These are phyloP conservation scores for Artemia sinica DNA, from an alignment of 2,888 invertebrate species.

Conservation along the genomic window DNA sequence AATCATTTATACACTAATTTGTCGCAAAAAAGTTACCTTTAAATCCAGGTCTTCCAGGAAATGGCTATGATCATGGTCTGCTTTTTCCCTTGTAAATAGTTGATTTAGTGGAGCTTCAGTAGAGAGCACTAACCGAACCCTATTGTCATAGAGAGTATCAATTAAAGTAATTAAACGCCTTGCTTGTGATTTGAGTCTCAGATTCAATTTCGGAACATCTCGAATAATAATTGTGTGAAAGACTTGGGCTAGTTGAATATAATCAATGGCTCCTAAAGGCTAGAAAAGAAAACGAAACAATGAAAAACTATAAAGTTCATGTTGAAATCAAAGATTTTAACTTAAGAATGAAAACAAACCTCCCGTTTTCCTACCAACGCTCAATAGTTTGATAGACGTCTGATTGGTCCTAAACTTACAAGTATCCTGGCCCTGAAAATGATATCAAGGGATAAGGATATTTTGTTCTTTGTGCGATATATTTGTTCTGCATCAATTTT, in stretches of 20 bases:
- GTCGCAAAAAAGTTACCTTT: slow-evolving; percentile 38
- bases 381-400: no score
- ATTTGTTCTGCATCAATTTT: no score
- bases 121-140: slow-evolving; percentile 58
- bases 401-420: no score
- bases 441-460: no score
- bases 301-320: slow-evolving; percentile 22
- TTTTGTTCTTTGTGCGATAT: no score
- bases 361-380: no score
- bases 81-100: slow-evolving; percentile 45
- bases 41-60: slow-evolving; percentile 92
- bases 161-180: slow-evolving; percentile 89
- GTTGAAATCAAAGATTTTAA: no score
- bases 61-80: slow-evolving; percentile 53
- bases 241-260: slow-evolving; percentile 71
- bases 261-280: slow-evolving; percentile 88
- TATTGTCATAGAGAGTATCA: slow-evolving; percentile 88
- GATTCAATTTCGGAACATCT: slow-evolving; percentile 65
- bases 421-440: no score
- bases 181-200: slow-evolving; percentile 62
- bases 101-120: slow-evolving; percentile 57
- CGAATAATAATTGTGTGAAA: slow-evolving; percentile 89
- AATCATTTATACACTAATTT: neutral
- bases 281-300: slow-evolving; percentile 33
- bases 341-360: no score